These are phyloP conservation scores for Rhabdomys dilectus DNA, from an alignment of 2,113 vertebrate species.

Conservation along the genomic window DNA sequence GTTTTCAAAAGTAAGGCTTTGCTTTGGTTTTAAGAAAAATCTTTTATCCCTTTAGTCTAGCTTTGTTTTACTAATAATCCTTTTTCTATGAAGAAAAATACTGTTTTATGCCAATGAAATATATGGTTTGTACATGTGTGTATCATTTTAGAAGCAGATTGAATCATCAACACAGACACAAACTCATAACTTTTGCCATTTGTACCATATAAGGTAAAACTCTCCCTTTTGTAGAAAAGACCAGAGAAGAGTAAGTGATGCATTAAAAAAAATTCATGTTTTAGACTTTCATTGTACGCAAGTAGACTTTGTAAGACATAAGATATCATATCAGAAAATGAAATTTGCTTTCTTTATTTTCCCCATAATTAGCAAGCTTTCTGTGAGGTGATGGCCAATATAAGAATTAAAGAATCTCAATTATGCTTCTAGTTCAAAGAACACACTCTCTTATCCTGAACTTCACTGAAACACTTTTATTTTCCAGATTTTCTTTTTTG, in stretches of 20 bases:
- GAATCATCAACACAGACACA: not conserved
- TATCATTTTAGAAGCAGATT: not conserved
- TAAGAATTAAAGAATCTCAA: not conserved
- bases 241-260: not conserved
- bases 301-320: not conserved
- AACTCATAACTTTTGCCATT: not conserved
- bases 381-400: not conserved
- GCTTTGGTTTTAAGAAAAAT: slow-evolving; percentile 20
- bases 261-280: not conserved
- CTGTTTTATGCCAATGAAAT: not conserved
- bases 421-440: not conserved
- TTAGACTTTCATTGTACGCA: slow-evolving; percentile 8
- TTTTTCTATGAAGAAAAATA: not conserved
- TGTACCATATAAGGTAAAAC: not conserved
- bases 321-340: not conserved
- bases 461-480: not conserved
- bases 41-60: not conserved
- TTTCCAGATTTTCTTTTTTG: slow-evolving; percentile 4
- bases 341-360: slow-evolving; percentile 43
- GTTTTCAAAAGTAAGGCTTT: not conserved
- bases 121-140: not conserved
- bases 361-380: not conserved
- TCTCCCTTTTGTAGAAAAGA: not conserved
- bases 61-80: slow-evolving; percentile 45
- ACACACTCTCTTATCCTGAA: too few relatives aligned